These are phyloP conservation scores for Manis crassicaudata DNA, from an alignment of 2,797 vertebrate genomes.

Conservation along the genomic window DNA sequence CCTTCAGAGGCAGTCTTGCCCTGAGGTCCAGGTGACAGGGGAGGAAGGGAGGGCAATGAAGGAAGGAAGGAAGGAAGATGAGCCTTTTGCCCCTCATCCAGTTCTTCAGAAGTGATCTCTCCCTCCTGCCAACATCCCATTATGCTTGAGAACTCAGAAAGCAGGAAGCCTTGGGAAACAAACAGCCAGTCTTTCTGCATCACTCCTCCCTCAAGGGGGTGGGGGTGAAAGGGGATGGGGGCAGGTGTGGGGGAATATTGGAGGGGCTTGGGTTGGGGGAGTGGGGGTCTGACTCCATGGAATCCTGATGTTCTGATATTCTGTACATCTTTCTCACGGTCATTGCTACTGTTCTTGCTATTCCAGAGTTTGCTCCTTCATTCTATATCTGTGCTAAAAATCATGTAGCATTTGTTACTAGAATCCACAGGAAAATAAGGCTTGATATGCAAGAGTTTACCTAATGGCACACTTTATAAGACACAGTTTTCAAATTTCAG, in stretches of 20 bases:
- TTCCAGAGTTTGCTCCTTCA: neutral
- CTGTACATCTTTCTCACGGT: neutral
- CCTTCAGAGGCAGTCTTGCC: neutral
- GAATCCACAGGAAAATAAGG: slow-evolving; percentile 23
- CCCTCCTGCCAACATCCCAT: neutral
- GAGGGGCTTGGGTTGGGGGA: too few relatives aligned
- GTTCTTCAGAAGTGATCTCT: neutral
- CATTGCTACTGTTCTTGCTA: neutral
- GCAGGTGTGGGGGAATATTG: too few relatives aligned
- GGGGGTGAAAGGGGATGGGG: too few relatives aligned
- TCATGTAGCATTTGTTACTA: neutral
- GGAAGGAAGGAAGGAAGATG: neutral
- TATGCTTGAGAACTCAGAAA: neutral
- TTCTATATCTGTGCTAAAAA: neutral
- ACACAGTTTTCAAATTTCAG: slow-evolving; percentile 29
- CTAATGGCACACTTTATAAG: neutral
- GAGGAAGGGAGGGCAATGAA: neutral
- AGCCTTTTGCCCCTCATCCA: neutral
- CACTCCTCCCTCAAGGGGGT: neutral
- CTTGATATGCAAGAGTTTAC: neutral
- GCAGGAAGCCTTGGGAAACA: neutral
- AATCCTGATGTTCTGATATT: neutral
- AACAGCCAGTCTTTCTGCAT: neutral
- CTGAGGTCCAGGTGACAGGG: neutral
- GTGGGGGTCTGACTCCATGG: neutral